A percentile compares a stretch with the other conserved stretches of the same genome.
Evolutionary conservation across 2,797 vertebrate species (phyloP).

Genomic region (Lutjanus campechanus): DNA sequence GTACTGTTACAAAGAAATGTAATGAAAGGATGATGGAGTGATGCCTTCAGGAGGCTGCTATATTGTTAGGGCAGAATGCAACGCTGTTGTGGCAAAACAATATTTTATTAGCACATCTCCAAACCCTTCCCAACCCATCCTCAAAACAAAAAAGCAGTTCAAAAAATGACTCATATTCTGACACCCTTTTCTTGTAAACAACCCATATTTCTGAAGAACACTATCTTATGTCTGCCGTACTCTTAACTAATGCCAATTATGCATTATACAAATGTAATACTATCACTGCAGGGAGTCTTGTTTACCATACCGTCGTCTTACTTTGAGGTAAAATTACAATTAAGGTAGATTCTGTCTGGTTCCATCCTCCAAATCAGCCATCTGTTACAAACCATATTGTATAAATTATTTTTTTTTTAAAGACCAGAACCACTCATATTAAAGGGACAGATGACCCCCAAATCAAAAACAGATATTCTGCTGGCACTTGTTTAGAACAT

Average conservation of each 20-base stretch:
- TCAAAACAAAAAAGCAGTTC: constrained; percentile 37
- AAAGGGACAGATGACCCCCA: too few species aligned
- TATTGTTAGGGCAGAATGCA: constrained; percentile 68
- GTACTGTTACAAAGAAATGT: constrained; percentile 77
- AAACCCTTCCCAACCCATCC: constrained; percentile 20
- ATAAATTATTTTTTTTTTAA: too few species aligned
- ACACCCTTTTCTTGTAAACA: constrained; percentile 56
- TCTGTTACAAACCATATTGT: constrained; percentile 31
- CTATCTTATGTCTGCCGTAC: constrained; percentile 39
- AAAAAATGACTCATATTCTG: constrained; percentile 48
- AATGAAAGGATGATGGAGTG: constrained; percentile 81
- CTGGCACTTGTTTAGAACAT: too few species aligned
- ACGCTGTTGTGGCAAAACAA: constrained; percentile 72
- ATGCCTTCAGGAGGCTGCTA: constrained; percentile 76
- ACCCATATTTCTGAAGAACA: constrained; percentile 45
- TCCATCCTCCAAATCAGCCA: constrained; percentile 41
- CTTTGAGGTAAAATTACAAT: constrained; percentile 54
- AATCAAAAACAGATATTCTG: too few species aligned
- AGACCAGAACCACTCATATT: constrained; percentile 4
- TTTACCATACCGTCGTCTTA: constrained; percentile 51
- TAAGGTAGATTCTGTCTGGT: constrained; percentile 40
- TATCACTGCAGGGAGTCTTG: constrained; percentile 46
- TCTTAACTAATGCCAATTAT: constrained; percentile 44
- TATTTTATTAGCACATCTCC: constrained; percentile 72
- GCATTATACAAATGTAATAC: constrained; percentile 48